Base-by-base conservation (phyloP, 2,888 invertebrate species). In the Neelides folsomi region DNA sequence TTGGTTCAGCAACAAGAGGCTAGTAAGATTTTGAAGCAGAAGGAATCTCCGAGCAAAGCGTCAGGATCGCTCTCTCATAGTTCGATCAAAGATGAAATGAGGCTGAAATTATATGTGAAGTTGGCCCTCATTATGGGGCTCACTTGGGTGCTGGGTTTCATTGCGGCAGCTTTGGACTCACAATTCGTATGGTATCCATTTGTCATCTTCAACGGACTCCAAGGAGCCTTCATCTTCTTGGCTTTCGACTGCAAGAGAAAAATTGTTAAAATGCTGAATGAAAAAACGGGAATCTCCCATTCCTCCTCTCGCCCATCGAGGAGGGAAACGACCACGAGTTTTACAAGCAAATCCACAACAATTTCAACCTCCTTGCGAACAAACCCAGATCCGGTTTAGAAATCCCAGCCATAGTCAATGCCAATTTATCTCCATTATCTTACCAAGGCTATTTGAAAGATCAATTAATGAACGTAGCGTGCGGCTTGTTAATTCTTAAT, bases 71-170 rank as follows among this genome's bases (percentile, higher is more conserved):
- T 27, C 27, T 40, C 12, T 27, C 44, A 34, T 1, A 51, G 42
- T 13, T 55, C 56, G 20, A 49, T 52, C 27, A 44, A 51, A 6
- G 57, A 64, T 16, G 49, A 55, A 18, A 49, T 52, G 3, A 60
- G 67, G 4, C 63, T 69, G 19, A 62, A 66, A 16, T 53, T 71
- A 37, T 70, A 71, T 55, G 54, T 68, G n/a, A 70, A 70, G 50
- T 59, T 73, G 16, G 70, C 69, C 0, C 58, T 71, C 2, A 68
- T 74, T 4, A 71, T 74, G 70, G 74, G 74, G 0, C 59, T 73
- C 7, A 70, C 72, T 0, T 75, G 74, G 74, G 60, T 70, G 4
- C 67, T 71, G 12, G 73, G 71, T 1, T 70, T 73, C 57, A 44
- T 72, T 2, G 72, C 72, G 1, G 67, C 67, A 2, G 60, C 71